These are phyloP conservation scores for Digitonthophagus gazella DNA, from an alignment of 2,888 invertebrate genomes.

Conservation along the genomic window DNA sequence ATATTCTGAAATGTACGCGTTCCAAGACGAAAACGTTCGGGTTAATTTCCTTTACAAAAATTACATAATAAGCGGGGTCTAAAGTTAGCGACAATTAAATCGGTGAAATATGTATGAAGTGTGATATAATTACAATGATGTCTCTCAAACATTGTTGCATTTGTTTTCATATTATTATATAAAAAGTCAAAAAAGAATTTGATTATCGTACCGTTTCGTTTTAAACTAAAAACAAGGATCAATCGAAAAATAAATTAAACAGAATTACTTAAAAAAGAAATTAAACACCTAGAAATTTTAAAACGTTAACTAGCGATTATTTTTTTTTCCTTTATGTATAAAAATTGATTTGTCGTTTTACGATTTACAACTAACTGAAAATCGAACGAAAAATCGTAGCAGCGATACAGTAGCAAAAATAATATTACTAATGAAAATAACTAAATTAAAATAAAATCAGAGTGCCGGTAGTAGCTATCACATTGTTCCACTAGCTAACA, in stretches of 20 bases:
- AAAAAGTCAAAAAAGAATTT: neutral
- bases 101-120: neutral
- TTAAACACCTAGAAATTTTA: constrained; percentile 4
- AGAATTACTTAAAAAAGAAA: neutral
- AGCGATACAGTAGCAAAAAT: constrained; percentile 17
- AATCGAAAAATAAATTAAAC: neutral
- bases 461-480: constrained; percentile 34
- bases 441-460: constrained; percentile 24
- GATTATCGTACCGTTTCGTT: constrained; percentile 3
- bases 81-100: neutral
- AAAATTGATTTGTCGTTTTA: neutral
- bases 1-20: neutral
- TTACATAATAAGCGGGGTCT: neutral
- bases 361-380: neutral
- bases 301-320: neutral
- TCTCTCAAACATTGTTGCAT: neutral
- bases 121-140: neutral
- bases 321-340: neutral
- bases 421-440: constrained; percentile 14
- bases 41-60: neutral
- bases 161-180: constrained; percentile 3
- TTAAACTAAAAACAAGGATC: neutral
- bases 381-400: constrained; percentile 23
- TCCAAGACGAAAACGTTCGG: neutral
- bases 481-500: constrained; percentile 42